A percentile compares a stretch with the other conserved stretches of the same genome.
Evolutionary conservation across 2,113 vertebrate genomes (phyloP).

Genomic region (Rutilus rutilus): DNA sequence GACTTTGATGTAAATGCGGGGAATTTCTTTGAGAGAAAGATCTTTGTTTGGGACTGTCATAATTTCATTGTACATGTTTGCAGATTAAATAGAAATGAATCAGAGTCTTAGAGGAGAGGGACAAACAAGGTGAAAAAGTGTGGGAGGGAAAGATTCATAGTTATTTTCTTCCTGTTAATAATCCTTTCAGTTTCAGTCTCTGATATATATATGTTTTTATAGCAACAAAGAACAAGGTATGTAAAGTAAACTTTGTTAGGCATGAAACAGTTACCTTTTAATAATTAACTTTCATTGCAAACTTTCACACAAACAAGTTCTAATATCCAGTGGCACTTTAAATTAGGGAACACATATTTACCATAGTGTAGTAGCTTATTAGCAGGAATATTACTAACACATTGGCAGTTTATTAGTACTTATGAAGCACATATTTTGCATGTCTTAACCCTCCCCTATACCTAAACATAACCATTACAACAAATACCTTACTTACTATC

Average conservation of each 20-base stretch:
- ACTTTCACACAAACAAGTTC: neutral
- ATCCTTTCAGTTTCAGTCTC: neutral
- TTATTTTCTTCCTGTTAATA: neutral
- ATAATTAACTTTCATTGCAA: neutral
- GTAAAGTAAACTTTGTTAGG: no score
- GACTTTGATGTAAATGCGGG: neutral
- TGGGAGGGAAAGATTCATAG: slow-evolving; percentile 39
- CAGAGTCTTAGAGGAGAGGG: slow-evolving; percentile 28
- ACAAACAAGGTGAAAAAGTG: slow-evolving; percentile 31
- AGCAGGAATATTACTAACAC: no score
- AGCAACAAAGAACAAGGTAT: neutral
- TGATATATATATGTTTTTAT: neutral
- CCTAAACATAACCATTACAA: no score
- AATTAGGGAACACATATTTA: no score
- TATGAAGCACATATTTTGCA: no score
- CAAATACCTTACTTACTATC: no score
- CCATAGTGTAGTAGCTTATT: no score
- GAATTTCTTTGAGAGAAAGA: neutral
- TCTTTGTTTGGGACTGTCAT: slow-evolving; percentile 59
- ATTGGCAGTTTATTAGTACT: no score
- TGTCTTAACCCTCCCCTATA: no score
- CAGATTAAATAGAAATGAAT: slow-evolving; percentile 69
- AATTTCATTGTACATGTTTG: slow-evolving; percentile 56
- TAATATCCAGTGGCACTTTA: neutral
- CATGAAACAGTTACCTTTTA: no score